Base-by-base conservation (phyloP, 2,113 vertebrate species). In the Lepisosteus osseus region DNA sequence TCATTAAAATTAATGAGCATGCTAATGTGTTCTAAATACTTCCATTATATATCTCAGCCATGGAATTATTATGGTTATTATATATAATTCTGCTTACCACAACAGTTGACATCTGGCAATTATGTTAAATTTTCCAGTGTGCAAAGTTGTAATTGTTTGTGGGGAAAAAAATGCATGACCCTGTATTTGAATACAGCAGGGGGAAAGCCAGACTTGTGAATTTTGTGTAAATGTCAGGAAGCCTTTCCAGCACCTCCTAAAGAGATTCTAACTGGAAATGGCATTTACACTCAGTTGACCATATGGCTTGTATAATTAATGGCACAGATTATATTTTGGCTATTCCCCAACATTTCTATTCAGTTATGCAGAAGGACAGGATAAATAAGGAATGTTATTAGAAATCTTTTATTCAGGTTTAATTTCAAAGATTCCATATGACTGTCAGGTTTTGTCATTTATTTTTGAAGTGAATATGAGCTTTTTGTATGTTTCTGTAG, bases 241-340 rank as follows among this genome's bases (percentile, higher is more conserved):
- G 77, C 81, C 78, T 80, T 89, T 86, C 75, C 73, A 84, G 85
- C 82, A 82, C 82, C 86, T 89, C 85, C 81, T 79, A 70, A 86
- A 84, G 79, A 85, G 73, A 76, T 51, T 51, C 80, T 82, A 86
- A 89, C 78, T 82, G 82, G 80, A 91, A 85, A 88, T 82, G 89
- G 83, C 85, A 83, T 84, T 70, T 82, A 84, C 76, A 83, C 71
- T 29, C 86, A 78, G 81, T 79, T 88, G 86, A 90, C 89, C 90
- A 91, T 90, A 90, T 90, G 91, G 91, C 85, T 84, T 78, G 72
- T 75, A 78, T 92, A 90, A 90, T 90, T 89, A 90, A 92, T 92
- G 80, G 83, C 74, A 71, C 63, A 82, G 79, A 87, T 90, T 90
- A 89, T 78, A 84, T 84, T 87, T 85, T 92, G 90, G 88, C 88